These are phyloP conservation scores for Spisula solida DNA, from an alignment of 2,888 invertebrate genomes.

Conservation along the genomic window DNA sequence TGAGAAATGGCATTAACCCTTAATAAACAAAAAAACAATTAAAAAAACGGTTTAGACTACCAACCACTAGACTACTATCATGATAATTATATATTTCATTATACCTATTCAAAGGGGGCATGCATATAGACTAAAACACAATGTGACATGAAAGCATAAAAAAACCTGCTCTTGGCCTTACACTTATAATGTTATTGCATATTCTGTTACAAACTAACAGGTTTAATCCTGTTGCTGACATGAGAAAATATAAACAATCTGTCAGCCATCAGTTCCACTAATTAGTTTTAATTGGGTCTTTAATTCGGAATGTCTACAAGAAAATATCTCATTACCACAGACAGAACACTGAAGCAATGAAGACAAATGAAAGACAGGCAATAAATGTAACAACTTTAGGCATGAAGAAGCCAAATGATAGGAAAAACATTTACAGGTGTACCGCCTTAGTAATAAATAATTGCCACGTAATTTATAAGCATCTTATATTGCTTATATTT, in stretches of 20 bases:
- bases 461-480: neutral
- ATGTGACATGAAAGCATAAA: neutral
- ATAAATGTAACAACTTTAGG: neutral
- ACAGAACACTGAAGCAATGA: neutral
- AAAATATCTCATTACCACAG: neutral
- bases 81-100: too few species aligned
- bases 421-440: neutral
- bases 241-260: conserved; percentile 39
- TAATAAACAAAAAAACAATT: too few species aligned
- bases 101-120: too few species aligned
- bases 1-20: too few species aligned
- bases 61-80: too few species aligned
- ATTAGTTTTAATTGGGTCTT: conserved; percentile 59
- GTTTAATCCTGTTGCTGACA: neutral
- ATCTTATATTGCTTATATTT: neutral
- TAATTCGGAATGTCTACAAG: conserved; percentile 26
- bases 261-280: conserved; percentile 57
- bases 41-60: too few species aligned
- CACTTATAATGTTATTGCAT: neutral
- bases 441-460: neutral
- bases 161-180: neutral
- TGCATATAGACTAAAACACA: too few species aligned
- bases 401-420: neutral
- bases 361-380: neutral
- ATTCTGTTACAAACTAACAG: neutral